Evolutionary conservation across 1,140 invertebrate species (phyloP), one percentile per base, ranked within the genome.

Genomic region (Drosophila subpulchrella): DNA sequence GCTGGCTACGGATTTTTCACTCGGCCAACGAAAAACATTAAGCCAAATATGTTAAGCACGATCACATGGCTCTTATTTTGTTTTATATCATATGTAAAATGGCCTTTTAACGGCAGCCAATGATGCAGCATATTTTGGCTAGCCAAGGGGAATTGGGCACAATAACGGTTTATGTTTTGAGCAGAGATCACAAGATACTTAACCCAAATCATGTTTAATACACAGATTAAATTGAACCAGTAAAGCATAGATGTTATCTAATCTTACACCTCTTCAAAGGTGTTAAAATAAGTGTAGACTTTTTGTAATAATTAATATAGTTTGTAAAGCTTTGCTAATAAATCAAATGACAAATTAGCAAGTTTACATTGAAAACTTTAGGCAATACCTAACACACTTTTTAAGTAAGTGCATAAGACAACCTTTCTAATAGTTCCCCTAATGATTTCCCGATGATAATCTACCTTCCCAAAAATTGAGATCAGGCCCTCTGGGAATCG

Each of bases 11-110:
- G 51, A 75, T 75, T 74, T 74, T 76, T 58, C 73, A 42, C 73
- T 53, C 27, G 20, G 59, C 53, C 38, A 54, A 55, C 66, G n/a
- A 48, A 7, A 10, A 17, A 44, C 70, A 75, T 75, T 63, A 75
- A 44, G 60, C 59, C 72, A 57, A 75, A 75, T 75, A 75, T 57
- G 71, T 75, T 75, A 27, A 32, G 59, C 72, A 75, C 59, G 72
- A 75, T 75, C 72, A 57, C 71, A 75, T 75, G 71, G 53, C 68
- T 71, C 68, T 71, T 71, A 30, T 57, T 58, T 71, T 71, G 70
- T 68, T 71, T 71, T 71, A 71, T 75, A 71, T 75, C 72, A 74
- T 75, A 74, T 75, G 70, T 47, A 75, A 75, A 75, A 75, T 75
- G 72, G 38, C 38, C 56, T 73, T 47, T 73, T 61, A 72, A 73